phyloP scores from a whole-genome alignment of 2,113 vertebrate species.

The Petrocephalus zakoni region DNA sequence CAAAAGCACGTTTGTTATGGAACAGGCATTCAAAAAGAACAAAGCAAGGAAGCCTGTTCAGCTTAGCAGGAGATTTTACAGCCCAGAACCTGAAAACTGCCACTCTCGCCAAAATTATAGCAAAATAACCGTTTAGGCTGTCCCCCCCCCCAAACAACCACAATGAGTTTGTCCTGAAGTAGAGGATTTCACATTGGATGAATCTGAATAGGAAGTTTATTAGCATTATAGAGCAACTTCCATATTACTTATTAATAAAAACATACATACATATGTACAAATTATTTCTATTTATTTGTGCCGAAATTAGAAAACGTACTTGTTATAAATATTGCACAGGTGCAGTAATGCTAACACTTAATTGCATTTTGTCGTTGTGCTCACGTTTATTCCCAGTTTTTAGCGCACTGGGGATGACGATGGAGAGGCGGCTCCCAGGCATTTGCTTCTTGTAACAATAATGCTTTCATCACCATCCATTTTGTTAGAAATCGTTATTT shows the following conservation, averaged over 20 bases:
- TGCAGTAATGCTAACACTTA: neutral
- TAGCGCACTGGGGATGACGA: neutral
- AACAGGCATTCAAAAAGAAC: neutral
- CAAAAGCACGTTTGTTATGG: constrained; percentile 2
- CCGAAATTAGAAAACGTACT: neutral
- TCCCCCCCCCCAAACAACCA: neutral
- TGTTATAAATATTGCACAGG: neutral
- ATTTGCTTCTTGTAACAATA: neutral
- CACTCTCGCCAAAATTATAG: neutral
- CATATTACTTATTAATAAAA: neutral
- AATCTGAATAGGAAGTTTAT: neutral
- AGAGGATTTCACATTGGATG: neutral
- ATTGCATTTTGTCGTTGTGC: neutral
- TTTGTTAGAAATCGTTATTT: neutral
- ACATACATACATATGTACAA: neutral
- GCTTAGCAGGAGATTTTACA: neutral
- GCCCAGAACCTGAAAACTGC: neutral
- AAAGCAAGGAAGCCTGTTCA: constrained; percentile 12
- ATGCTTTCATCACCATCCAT: neutral
- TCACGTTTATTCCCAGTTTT: neutral
- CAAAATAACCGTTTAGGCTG: neutral
- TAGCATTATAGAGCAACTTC: neutral
- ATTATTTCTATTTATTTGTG: neutral
- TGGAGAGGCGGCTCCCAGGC: neutral
- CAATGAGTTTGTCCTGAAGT: neutral